Evolutionary conservation across 2,888 invertebrate species (phyloP).

Genomic region (Blastobasis adustella): DNA sequence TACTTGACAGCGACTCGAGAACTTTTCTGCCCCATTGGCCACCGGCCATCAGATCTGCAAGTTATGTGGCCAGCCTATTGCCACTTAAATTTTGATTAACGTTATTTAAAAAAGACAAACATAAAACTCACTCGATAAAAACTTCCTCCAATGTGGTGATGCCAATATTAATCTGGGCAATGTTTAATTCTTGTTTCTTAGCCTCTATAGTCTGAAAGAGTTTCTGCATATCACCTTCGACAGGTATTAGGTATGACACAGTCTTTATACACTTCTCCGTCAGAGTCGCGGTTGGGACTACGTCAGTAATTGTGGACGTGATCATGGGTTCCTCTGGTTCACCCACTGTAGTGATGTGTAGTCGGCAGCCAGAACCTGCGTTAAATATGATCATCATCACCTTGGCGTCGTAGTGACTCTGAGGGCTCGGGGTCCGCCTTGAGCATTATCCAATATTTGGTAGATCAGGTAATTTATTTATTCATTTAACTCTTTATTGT

Average conservation of each 20-base stretch:
- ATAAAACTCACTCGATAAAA: conserved; percentile 80
- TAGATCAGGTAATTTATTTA: too few species aligned
- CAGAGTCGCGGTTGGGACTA: conserved; percentile 35
- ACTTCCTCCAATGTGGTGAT: conserved; percentile 95
- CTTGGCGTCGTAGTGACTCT: not conserved
- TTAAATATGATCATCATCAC: not conserved
- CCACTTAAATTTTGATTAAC: too few species aligned
- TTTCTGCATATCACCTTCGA: conserved; percentile 71
- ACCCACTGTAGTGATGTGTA: conserved; percentile 71
- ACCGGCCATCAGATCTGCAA: too few species aligned
- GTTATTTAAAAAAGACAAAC: too few species aligned
- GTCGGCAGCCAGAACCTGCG: conserved; percentile 81
- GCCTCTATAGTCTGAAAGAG: conserved; percentile 79
- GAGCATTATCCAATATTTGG: too few species aligned
- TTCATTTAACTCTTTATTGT: too few species aligned
- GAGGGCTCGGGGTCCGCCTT: too few species aligned
- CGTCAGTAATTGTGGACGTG: conserved; percentile 22
- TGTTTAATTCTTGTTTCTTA: conserved; percentile 73
- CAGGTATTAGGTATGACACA: conserved; percentile 47
- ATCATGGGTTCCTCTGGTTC: conserved; percentile 29
- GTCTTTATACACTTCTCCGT: conserved; percentile 36
- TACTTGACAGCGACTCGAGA: too few species aligned
- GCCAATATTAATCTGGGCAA: conserved; percentile 82
- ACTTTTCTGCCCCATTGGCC: too few species aligned
- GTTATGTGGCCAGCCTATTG: too few species aligned